phyloP scores from a whole-genome alignment of 2,888 invertebrate species.

The Balanococcus diminutus region DNA sequence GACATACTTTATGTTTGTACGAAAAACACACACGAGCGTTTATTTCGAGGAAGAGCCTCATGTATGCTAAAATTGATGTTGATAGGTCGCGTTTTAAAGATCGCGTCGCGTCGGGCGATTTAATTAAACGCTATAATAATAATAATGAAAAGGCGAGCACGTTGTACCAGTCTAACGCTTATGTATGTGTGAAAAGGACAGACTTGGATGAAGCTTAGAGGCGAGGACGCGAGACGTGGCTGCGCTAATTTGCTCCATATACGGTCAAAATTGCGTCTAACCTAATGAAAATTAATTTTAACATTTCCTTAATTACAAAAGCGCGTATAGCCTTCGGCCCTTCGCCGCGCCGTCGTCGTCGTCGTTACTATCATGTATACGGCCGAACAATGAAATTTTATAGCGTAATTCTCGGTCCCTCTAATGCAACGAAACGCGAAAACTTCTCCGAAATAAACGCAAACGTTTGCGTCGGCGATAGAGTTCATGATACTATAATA shows the following conservation, averaged over 20 bases:
- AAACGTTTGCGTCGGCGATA: background rate
- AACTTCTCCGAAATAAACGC: constrained; percentile 6
- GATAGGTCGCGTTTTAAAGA: background rate
- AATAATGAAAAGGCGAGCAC: background rate
- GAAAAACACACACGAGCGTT: no score
- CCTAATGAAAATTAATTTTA: constrained; percentile 40
- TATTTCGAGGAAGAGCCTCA: no score
- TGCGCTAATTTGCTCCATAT: constrained; percentile 31
- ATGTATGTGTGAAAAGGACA: background rate
- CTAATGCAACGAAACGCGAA: constrained; percentile 23
- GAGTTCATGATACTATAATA: background rate
- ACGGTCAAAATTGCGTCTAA: constrained; percentile 35
- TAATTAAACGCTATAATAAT: background rate
- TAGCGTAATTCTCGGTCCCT: constrained; percentile 18
- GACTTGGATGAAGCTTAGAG: no score
- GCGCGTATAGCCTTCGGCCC: constrained; percentile 17
- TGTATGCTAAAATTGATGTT: background rate
- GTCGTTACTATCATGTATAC: background rate
- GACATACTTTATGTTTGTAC: no score
- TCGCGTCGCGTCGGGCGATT: background rate
- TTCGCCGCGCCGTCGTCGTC: no score
- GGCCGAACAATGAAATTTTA: constrained; percentile 21
- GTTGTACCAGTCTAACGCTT: background rate
- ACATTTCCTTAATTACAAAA: constrained; percentile 40
- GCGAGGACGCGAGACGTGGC: background rate